Evolutionary conservation across 1,140 invertebrate species (phyloP), one percentile per base, ranked within the genome.

Genomic region (Helicoverpa armigera): DNA sequence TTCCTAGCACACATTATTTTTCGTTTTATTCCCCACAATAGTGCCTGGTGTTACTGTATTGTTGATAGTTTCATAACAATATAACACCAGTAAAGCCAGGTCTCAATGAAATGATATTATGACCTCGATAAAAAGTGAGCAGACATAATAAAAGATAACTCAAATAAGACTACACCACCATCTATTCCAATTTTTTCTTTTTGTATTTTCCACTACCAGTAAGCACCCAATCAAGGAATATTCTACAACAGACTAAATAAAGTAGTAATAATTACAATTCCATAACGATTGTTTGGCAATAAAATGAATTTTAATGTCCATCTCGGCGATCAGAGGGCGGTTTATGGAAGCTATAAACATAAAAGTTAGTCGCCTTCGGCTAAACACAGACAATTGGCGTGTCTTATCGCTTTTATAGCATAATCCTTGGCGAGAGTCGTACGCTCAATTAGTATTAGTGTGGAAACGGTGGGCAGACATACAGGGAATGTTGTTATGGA

Each of bases 361-460:
- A 60, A 74, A 74, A 74, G 54, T 74, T 58, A 43, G 31, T 54
- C 54, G 53, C 31, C 18, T 43, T 35, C 72, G 54, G 29, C 48
- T 60, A 74, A 60, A 58, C 72, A 58, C 72, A 74, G 72, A 74
- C 35, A 60, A 74, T 74, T 43, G 72, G 54, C 35, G 54, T 74
- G 58, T 74, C 72, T 74, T 74, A 74, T 74, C 72, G 53, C 14
- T 74, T 74, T 74, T 74, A 74, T 74, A 58, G 31, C 72, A 74
- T 74, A 74, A 74, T 74, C 72, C 35, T 58, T 43, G 72, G 54
- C 10, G 72, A 56, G 53, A 74, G 54, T 58, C 53, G 54, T 23
- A 58, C 72, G 58, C 54, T 74, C 72, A 74, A 74, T 74, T 74
- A 74, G 72, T 74, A 74, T 74, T 74, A 58, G 54, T 58, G 54